These are phyloP conservation scores for Kradibia gibbosae DNA, from an alignment of 1,140 invertebrate genomes.

Conservation along the genomic window DNA sequence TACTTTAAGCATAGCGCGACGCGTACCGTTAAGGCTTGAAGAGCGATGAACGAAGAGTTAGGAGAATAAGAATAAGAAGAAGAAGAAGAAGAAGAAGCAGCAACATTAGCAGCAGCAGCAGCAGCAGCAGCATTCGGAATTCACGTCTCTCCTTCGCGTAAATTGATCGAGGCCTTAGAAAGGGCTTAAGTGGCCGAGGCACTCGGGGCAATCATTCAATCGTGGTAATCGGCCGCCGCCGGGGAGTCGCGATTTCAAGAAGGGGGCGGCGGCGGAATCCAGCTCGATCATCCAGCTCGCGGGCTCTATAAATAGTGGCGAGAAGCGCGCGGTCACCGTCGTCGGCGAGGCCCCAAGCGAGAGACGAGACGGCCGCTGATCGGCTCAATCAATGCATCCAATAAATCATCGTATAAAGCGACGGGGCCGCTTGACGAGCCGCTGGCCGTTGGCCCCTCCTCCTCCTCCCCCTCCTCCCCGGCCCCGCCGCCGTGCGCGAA, in stretches of 20 bases:
- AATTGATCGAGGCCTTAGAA: neutral
- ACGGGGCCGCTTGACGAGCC: slow-evolving; percentile 61
- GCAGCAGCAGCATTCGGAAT: neutral
- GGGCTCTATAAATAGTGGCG: slow-evolving; percentile 69
- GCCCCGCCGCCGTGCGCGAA: slow-evolving; percentile 43
- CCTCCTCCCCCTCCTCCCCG: slow-evolving; percentile 35
- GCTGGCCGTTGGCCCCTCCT: slow-evolving; percentile 51
- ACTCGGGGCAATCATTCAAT: slow-evolving; percentile 62
- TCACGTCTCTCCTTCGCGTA: slow-evolving; percentile 27
- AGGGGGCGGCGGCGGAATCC: neutral
- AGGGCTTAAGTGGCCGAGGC: slow-evolving; percentile 48
- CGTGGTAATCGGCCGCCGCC: slow-evolving; percentile 42
- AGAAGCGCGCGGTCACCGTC: slow-evolving; percentile 65
- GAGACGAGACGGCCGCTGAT: slow-evolving; percentile 72
- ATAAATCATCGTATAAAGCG: slow-evolving; percentile 73
- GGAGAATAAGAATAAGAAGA: neutral
- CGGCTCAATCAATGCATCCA: slow-evolving; percentile 72
- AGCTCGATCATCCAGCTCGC: slow-evolving; percentile 65
- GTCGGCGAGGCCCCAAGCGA: slow-evolving; percentile 70
- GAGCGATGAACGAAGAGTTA: neutral
- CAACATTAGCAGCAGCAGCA: neutral
- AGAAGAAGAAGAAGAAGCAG: neutral
- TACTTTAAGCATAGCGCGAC: too few species aligned
- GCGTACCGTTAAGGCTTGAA: too few species aligned
- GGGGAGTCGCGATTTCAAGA: slow-evolving; percentile 2